Percentiles rank a stretch among this genome's conserved stretches.
Conservation (phyloP, 2,888 invertebrate species). For the Seira musarum region DNA sequence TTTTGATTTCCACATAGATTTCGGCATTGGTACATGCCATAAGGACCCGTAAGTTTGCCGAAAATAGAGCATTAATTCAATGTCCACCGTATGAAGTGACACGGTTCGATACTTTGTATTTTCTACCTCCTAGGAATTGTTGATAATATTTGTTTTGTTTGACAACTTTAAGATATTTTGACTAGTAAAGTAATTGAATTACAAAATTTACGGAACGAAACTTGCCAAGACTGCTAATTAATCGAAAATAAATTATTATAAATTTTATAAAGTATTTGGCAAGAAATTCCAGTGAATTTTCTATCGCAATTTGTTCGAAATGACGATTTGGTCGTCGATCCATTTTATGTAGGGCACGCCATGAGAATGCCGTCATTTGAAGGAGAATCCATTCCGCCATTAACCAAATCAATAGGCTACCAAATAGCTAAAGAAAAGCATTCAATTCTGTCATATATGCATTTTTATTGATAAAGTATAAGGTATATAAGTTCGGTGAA, state of each 20-base stretch:
- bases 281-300: constrained; percentile 27
- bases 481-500: background rate
- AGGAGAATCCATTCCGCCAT: constrained; percentile 46
- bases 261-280: constrained; percentile 28
- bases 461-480: background rate
- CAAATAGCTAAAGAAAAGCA: constrained; percentile 6
- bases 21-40: too few relatives aligned
- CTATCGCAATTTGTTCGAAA: constrained; percentile 8
- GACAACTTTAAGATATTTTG: too few relatives aligned
- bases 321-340: background rate
- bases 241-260: constrained; percentile 14
- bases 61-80: too few relatives aligned
- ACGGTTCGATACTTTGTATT: too few relatives aligned
- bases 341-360: constrained; percentile 31
- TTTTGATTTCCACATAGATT: too few relatives aligned
- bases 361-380: constrained; percentile 41
- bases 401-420: constrained; percentile 19
- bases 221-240: constrained; percentile 26
- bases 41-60: too few relatives aligned
- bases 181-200: constrained; percentile 31
- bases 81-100: too few relatives aligned
- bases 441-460: background rate
- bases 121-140: too few relatives aligned
- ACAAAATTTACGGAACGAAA: constrained; percentile 21
- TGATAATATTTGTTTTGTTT: too few relatives aligned